Evolutionary conservation across 2,888 invertebrate genomes (phyloP).

Genomic region (Drosophila anomalata): DNA sequence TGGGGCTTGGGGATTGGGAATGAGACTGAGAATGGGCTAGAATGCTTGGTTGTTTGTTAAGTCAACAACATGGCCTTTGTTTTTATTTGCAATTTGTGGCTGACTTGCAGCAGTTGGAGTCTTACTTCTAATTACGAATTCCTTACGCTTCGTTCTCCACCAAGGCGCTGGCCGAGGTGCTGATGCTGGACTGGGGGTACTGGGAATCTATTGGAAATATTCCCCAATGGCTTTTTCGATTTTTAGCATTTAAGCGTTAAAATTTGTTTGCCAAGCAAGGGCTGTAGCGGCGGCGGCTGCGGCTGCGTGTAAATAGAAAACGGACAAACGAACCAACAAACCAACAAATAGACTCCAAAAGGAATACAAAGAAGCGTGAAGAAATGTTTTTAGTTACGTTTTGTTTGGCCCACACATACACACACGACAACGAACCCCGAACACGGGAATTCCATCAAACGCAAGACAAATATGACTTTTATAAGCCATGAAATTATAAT

Average conservation of each 20-base stretch:
- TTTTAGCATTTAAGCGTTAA: slow-evolving; percentile 80
- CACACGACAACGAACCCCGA: slow-evolving; percentile 7
- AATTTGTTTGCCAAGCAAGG: slow-evolving; percentile 67
- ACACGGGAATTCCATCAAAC: slow-evolving; percentile 72
- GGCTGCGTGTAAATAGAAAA: slow-evolving; percentile 71
- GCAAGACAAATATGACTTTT: slow-evolving; percentile 75
- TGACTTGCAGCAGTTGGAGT: slow-evolving; percentile 65
- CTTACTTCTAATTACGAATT: slow-evolving; percentile 79
- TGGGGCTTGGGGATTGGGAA: not conserved
- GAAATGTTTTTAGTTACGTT: slow-evolving; percentile 76
- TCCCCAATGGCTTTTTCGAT: slow-evolving; percentile 48
- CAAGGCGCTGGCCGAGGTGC: slow-evolving; percentile 12
- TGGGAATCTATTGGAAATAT: slow-evolving; percentile 25
- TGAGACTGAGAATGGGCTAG: not conserved
- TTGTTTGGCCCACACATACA: slow-evolving; percentile 65
- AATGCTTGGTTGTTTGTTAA: slow-evolving; percentile 55
- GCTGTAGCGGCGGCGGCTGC: slow-evolving; percentile 27
- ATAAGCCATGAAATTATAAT: slow-evolving; percentile 79
- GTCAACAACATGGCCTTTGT: slow-evolving; percentile 68
- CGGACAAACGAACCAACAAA: slow-evolving; percentile 36
- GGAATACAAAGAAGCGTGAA: slow-evolving; percentile 75
- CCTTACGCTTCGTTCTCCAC: slow-evolving; percentile 67
- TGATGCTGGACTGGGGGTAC: slow-evolving; percentile 10
- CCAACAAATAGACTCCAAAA: slow-evolving; percentile 27
- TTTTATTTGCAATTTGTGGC: slow-evolving; percentile 78